Evolutionary conservation across 2,797 vertebrate genomes (phyloP).

Genomic region (Perodicticus potto): DNA sequence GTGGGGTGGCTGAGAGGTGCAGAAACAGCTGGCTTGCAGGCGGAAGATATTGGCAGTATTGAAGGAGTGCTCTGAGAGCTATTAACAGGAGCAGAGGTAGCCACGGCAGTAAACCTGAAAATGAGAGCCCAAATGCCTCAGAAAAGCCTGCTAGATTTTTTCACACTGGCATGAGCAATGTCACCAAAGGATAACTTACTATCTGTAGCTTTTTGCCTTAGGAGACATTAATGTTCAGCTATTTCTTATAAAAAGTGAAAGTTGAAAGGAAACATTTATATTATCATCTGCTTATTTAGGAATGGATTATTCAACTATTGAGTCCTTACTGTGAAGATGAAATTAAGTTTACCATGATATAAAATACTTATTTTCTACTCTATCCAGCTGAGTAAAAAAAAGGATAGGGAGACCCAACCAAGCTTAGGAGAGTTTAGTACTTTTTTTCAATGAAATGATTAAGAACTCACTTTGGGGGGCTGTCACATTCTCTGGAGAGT

Average conservation of each 20-base stretch:
- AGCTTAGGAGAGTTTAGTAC: not conserved
- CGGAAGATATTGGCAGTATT: slow-evolving; percentile 88
- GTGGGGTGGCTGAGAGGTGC: slow-evolving; percentile 81
- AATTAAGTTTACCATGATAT: not conserved
- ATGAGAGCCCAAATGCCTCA: not conserved
- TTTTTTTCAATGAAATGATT: not conserved
- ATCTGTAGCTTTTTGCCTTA: not conserved
- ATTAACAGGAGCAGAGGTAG: slow-evolving; percentile 82
- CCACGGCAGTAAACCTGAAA: slow-evolving; percentile 91
- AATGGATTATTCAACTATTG: not conserved
- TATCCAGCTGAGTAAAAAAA: not conserved
- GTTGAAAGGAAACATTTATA: slow-evolving; percentile 31
- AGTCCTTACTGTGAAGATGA: not conserved
- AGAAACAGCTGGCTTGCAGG: slow-evolving; percentile 87
- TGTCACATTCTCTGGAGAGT: not conserved
- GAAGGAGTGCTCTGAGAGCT: slow-evolving; percentile 65
- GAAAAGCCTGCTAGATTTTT: not conserved
- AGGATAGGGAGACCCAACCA: not conserved
- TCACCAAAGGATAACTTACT: not conserved
- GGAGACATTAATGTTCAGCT: not conserved
- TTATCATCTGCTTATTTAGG: slow-evolving; percentile 64
- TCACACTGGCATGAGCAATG: not conserved
- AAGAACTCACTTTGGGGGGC: not conserved
- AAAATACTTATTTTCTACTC: not conserved
- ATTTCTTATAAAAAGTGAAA: not conserved